These are phyloP conservation scores for Nasonia longicornis DNA, from an alignment of 1,140 invertebrate species.

Conservation along the genomic window DNA sequence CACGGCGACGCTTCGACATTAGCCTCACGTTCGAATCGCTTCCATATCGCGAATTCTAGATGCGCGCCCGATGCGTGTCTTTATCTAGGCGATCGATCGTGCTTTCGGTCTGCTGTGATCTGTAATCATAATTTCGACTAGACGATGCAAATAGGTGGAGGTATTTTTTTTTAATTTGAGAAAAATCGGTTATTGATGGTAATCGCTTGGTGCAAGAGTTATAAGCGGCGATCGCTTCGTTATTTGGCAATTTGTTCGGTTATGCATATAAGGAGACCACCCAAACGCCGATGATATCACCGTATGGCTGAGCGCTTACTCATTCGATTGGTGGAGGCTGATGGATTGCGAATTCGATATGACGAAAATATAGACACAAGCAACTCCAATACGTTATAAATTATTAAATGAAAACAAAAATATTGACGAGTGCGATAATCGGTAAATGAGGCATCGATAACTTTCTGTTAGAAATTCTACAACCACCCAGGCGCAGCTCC, in stretches of 20 bases:
- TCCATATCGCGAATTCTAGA: conserved; percentile 9
- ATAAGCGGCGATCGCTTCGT: background rate
- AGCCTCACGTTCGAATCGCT: background rate
- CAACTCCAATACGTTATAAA: no score
- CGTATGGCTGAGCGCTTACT: background rate
- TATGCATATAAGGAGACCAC: conserved; percentile 33
- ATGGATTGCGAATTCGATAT: background rate
- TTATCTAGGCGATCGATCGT: background rate
- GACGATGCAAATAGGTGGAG: background rate
- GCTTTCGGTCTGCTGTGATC: background rate
- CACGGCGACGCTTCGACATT: background rate
- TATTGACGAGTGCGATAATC: no score
- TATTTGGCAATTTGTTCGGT: background rate
- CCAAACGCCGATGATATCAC: conserved; percentile 20
- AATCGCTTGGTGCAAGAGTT: background rate
- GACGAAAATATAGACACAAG: no score
- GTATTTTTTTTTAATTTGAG: background rate
- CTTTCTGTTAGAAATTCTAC: background rate
- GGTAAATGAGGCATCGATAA: no score
- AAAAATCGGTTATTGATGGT: background rate
- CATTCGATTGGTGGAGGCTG: background rate
- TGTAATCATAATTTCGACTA: background rate
- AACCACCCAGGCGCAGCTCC: background rate
- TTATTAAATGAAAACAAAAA: no score
- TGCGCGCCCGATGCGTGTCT: background rate